Percentiles rank a stretch among this genome's conserved stretches.
Conservation (phyloP, 2,888 invertebrate species). For the Syrista parreyssii region DNA sequence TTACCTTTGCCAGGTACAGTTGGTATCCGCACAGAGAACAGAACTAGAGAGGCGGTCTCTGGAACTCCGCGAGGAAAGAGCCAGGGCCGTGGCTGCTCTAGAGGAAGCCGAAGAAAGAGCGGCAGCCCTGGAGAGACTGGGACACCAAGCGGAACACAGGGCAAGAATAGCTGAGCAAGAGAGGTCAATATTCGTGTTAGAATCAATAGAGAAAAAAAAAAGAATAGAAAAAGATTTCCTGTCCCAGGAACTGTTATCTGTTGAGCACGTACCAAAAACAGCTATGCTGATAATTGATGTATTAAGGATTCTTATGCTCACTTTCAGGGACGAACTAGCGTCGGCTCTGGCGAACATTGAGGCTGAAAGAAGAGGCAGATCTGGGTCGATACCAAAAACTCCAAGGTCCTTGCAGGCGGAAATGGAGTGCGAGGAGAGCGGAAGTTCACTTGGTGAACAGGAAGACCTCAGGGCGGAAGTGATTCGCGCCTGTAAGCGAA, state of each 20-base stretch:
- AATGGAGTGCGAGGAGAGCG: slow-evolving; percentile 85
- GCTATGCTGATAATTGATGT: not conserved
- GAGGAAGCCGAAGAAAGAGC: slow-evolving; percentile 94
- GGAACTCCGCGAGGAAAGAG: slow-evolving; percentile 81
- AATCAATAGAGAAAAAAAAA: not conserved
- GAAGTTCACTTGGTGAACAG: slow-evolving; percentile 67
- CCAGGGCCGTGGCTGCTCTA: slow-evolving; percentile 80
- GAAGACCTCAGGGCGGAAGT: slow-evolving; percentile 69
- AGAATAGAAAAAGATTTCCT: not conserved
- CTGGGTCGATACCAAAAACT: slow-evolving; percentile 62
- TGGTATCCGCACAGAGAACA: slow-evolving; percentile 83
- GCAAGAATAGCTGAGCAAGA: slow-evolving; percentile 61
- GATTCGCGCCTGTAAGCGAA: slow-evolving; percentile 71
- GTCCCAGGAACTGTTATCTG: not conserved
- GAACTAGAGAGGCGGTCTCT: slow-evolving; percentile 88
- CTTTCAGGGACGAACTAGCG: slow-evolving; percentile 56
- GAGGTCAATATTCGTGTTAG: slow-evolving; percentile 65
- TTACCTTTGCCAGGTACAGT: slow-evolving; percentile 71
- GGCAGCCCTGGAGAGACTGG: slow-evolving; percentile 81
- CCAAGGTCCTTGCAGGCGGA: slow-evolving; percentile 87
- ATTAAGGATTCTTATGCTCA: not conserved
- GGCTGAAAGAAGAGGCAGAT: slow-evolving; percentile 62
- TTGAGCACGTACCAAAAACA: not conserved
- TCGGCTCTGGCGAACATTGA: slow-evolving; percentile 64
- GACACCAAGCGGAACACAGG: slow-evolving; percentile 67